Base-by-base conservation (phyloP, 2,113 vertebrate species). In the Paralichthys olivaceus region DNA sequence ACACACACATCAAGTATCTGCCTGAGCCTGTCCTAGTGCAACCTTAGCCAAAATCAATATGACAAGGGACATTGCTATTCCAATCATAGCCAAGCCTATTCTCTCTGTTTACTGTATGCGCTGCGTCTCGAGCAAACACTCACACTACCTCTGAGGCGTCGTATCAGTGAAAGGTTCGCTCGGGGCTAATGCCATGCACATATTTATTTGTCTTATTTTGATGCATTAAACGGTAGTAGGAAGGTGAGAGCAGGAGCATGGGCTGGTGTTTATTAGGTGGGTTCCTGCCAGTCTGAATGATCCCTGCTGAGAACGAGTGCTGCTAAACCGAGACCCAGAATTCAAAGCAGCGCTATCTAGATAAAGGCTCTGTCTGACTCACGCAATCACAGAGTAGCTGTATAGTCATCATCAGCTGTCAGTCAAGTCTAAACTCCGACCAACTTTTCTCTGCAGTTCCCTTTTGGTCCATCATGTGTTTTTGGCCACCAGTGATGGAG, bases 41-140 rank as follows among this genome's bases (percentile, higher is more conserved):
- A 78, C 74, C 80, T 74, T 63, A 47, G 79, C 83, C 81, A 87
- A 84, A 91, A 94, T 94, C 92, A 90, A 94, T 94, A 90, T 59
- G 65, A 75, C 88, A 93, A 91, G 92, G 90, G 90, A 93, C 88
- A 86, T 85, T 83, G 84, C 86, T 89, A 87, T 93, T 91, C 89
- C 83, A 85, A 90, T 89, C 90, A 89, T 77, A 85, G 87, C 77
- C 47, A 7, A 65, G 72, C 72, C 67, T 73, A 51, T 82, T 83
- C 72, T 86, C 72, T 77, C 29, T 84, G 64, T 89, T 77, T 77
- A 85, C 80, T 87, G 85, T 86, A 81, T 54, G 71, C 65, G 72
- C 77, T 75, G 75, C 72, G 83, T 81, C 85, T 66, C 40, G 20
- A 73, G 64, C 85, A 74, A 73, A 71, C 17, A 54, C 71, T 59